Evolutionary conservation across 2,113 vertebrate species (phyloP), one percentile per base, ranked within the genome.

Genomic region (Pycnonotus jocosus): DNA sequence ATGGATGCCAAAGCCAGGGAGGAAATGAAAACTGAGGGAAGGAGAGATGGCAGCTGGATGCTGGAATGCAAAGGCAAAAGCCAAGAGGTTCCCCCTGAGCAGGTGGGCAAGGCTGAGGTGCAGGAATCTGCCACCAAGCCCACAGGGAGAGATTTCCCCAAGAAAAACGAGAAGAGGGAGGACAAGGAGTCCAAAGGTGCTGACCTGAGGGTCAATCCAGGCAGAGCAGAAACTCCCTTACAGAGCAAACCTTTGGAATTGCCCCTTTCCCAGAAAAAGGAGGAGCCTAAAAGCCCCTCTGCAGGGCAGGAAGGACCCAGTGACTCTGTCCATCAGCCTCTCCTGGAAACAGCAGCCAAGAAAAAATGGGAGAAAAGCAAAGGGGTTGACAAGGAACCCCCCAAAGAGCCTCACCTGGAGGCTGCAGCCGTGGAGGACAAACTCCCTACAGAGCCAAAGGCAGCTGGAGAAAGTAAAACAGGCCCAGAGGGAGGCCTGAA

Each of bases 21-120:
- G 2, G 12, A 13, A 2, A 0, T 0, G 53, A 16, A 4, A 7
- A 0, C 10, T 2, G 73, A 24, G 60, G 70, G 5, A 4, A 9
- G 3, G 24, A 38, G 64, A 47, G 87, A 1, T 6, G 85, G 6
- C 4, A 8, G 91, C 19, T 76, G 24, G 14, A 1, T 44, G 13
- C 19, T 61, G 19, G 88, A 16, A 11, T 3, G 56, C 1, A 18
- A 80, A 33, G 81, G 90, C 54, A 58, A 31, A 45, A 64, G 22
- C 8, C 76, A 6, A 20, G 79, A 65, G 33, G 17, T 15, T 33
- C 25, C 85, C 51, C 18, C 11, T 2, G 79, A 57, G 76, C 86
- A 66, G 37, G 15, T 2, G 18, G 81, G 71, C 15, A 8, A n/a
- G 66, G 3, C 20, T 2, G 1, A 58, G 51, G 25, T 2, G 69